Conservation (phyloP, 2,113 vertebrate genomes). For the Cygnus atratus region DNA sequence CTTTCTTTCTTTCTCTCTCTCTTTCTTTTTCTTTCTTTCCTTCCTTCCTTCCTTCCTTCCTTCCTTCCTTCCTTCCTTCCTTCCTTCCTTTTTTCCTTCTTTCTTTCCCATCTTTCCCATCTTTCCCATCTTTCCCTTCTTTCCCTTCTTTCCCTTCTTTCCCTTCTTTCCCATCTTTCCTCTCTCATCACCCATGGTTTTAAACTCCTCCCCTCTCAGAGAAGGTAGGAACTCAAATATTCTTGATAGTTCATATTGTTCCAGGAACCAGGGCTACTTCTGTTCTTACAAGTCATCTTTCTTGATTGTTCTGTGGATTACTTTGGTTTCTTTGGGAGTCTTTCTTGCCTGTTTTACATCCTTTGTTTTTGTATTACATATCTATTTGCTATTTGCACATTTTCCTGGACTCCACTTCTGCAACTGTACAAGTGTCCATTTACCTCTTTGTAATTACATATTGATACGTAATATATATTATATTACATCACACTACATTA, state of each 20-base stretch:
- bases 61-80: too few relatives aligned
- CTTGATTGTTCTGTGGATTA: not conserved
- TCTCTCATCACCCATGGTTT: not conserved
- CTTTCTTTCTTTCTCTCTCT: too few relatives aligned
- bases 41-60: too few relatives aligned
- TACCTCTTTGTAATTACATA: not conserved
- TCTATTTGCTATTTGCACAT: not conserved
- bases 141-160: too few relatives aligned
- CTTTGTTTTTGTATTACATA: not conserved
- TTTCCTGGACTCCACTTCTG: not conserved
- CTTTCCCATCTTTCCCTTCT: too few relatives aligned
- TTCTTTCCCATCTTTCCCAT: too few relatives aligned
- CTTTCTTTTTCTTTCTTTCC: too few relatives aligned
- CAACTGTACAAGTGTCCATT: not conserved
- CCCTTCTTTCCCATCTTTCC: not conserved
- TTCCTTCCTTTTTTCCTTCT: too few relatives aligned
- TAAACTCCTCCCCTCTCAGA: not conserved
- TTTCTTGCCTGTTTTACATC: not conserved
- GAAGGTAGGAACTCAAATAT: not conserved
- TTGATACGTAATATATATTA: too few relatives aligned
- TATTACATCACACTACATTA: not conserved
- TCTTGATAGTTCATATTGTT: not conserved
- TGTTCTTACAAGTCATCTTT: not conserved
- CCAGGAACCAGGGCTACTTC: not conserved
- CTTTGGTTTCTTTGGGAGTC: not conserved